A percentile compares a stretch with the other conserved stretches of the same genome.
These are phyloP conservation scores for Scelioninae gen. 1 DNA, from an alignment of 2,888 invertebrate genomes.

Conservation along the genomic window DNA sequence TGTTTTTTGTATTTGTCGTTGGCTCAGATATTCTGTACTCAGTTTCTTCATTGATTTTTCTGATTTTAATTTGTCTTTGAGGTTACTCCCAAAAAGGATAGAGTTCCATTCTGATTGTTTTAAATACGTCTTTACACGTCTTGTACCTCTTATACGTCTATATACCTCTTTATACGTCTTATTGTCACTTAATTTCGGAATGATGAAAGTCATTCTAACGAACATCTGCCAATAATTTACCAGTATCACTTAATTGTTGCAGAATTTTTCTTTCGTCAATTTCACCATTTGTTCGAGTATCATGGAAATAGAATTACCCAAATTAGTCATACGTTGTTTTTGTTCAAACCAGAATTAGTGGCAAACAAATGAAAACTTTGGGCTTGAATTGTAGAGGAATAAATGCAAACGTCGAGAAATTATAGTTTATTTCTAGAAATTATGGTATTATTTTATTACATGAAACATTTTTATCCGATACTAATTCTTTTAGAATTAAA, in stretches of 20 bases:
- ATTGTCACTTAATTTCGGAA: slow-evolving; percentile 30
- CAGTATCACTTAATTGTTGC: slow-evolving; percentile 21
- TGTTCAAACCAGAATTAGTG: too few species aligned
- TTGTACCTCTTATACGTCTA: too few species aligned
- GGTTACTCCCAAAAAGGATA: slow-evolving; percentile 38
- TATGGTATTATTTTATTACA: too few species aligned
- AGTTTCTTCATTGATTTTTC: slow-evolving; percentile 36
- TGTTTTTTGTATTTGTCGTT: not conserved
- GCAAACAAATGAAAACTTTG: too few species aligned
- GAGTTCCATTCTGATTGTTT: slow-evolving; percentile 32
- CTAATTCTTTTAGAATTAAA: too few species aligned
- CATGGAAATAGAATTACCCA: too few species aligned
- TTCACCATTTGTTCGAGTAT: slow-evolving; percentile 8
- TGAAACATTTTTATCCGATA: too few species aligned
- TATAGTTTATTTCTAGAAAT: too few species aligned
- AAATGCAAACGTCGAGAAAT: too few species aligned
- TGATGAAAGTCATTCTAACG: slow-evolving; percentile 34
- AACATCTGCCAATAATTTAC: slow-evolving; percentile 23
- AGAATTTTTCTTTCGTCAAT: slow-evolving; percentile 4
- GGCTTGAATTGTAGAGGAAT: too few species aligned
- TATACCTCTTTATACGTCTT: too few species aligned
- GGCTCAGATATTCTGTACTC: slow-evolving; percentile 25
- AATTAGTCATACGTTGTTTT: too few species aligned
- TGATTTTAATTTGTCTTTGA: slow-evolving; percentile 37
- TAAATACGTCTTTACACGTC: slow-evolving; percentile 30